Percentiles rank a stretch among this genome's conserved stretches.
Evolutionary conservation across 1,140 invertebrate genomes (phyloP).

Genomic region (Choristoneura fumiferana): DNA sequence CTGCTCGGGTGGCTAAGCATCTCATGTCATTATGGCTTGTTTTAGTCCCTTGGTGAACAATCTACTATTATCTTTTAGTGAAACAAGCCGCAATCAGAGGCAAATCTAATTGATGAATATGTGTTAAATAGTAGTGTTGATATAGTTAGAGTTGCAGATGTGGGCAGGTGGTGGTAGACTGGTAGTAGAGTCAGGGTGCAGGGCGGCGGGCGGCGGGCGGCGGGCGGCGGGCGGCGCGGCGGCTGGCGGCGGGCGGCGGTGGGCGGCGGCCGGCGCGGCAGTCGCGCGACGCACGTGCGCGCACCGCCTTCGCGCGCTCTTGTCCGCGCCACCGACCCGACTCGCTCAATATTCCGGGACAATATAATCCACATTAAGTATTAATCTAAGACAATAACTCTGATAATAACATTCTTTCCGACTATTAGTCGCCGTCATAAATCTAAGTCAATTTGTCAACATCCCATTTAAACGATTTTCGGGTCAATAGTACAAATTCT

Average conservation of each 20-base stretch:
- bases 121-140: no score
- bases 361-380: slow-evolving; percentile 19
- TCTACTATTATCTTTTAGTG: no score
- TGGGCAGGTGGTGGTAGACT: slow-evolving; percentile 24
- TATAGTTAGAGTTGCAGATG: slow-evolving; percentile 27
- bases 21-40: no score
- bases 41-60: no score
- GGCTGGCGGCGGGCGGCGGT: slow-evolving; percentile 20
- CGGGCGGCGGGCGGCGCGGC: slow-evolving; percentile 19
- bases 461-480: slow-evolving; percentile 38
- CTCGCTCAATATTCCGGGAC: slow-evolving; percentile 51
- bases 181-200: slow-evolving; percentile 37
- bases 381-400: slow-evolving; percentile 21
- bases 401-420: background rate
- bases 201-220: slow-evolving; percentile 38
- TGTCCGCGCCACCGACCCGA: slow-evolving; percentile 45
- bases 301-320: slow-evolving; percentile 58
- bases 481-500: slow-evolving; percentile 63
- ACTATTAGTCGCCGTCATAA: background rate
- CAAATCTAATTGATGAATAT: no score
- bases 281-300: slow-evolving; percentile 73
- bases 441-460: background rate
- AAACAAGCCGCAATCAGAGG: no score
- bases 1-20: no score
- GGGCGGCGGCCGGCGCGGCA: slow-evolving; percentile 55